Base-by-base conservation (phyloP, 92 coral and sea anemone species). In the Pocillopora meandrina region DNA sequence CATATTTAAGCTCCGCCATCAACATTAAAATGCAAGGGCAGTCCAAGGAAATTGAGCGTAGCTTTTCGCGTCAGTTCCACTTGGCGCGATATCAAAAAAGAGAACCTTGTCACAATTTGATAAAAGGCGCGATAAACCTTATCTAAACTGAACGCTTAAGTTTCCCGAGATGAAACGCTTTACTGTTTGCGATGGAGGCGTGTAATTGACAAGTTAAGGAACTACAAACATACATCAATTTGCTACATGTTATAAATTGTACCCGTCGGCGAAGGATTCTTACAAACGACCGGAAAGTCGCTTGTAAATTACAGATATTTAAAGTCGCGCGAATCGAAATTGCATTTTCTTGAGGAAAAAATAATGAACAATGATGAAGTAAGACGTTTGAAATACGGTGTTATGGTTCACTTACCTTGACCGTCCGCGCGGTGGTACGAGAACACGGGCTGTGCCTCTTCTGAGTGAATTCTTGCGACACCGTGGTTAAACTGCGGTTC, bases 241-340 rank as follows among this genome's bases (percentile, higher is more conserved):
- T 94, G 98, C 92, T 92, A 94, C 98, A 94, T 93, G 90, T 93
- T 91, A 87, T 86, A 91, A 91, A 89, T 87, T 91, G 89, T 78
- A 77, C 84, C 87, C 76, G 78, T 66, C 81, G 62, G 78, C 68
- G 62, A 63, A 23, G 61, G 35, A 47, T 65, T 47, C 74, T 63
- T 16, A 63, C 6, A 83, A 73, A 83, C 56, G 70, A 49, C 56
- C 80, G 80, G 86, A 74, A 87, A 82, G 67, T 80, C 77, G 87
- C 83, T 56, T 42, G 31, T 10, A 58, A 56, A 33, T 81, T 59
- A 58, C 77, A 77, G 70, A 73, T 74, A 62, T 80, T 73, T 52
- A 62, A 26, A 83, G 62, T 72, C 56, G 80, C 76, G 36, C 19
- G 13, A 85, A 0, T 20, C 65, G 71, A 58, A 35, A 74, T 21